Base-by-base conservation (phyloP, 2,888 invertebrate species). In the Macaria notata region DNA sequence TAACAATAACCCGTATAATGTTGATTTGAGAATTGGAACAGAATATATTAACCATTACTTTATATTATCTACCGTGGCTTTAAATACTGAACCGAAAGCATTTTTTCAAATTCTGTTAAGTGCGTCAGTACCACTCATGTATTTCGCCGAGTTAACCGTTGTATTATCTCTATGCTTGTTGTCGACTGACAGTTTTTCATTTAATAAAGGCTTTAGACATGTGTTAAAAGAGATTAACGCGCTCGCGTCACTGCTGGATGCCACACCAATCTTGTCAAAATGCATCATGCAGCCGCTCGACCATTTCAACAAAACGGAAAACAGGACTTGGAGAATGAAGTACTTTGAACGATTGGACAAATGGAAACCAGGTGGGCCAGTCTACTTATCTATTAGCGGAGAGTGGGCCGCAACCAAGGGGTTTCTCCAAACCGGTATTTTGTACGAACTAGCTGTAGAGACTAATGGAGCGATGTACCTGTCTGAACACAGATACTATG, bases 401-500 rank as follows among this genome's bases (percentile, higher is more conserved):
- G 87, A 88, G 75, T 71, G 75, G n/a, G 61, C 69, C 57, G 84
- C 83, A 4, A 69, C 73, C 31, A 73, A 80, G 4, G 63, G 59
- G 1, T 83, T 82, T 62, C 67, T 87, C 1, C 74, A 73, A 54
- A 77, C 76, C n/a, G 87, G 88, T 29, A 72, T 80, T 36, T 62
- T 84, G 57, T 83, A 77, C 49, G 86, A 88, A 31, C 64, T 90
- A 29, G 89, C 88, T 0, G 78, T 76, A 56, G 88, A 88, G 72
- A 88, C 89, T 0, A 76, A 83, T 46, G 90, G 88, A 2, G 88
- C 84, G 2, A 76, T 90, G 76, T 87, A 75, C 62, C 62, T 77
- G 45, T 68, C 81, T 3, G 90, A 89, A 69, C 89, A 89, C 49
- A 83, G 90, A 62, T 90, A 86, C 68, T 89, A 89, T 42, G 89